phyloP scores from a whole-genome alignment of 2,113 vertebrate species.

The Hippocampus barbouri region DNA sequence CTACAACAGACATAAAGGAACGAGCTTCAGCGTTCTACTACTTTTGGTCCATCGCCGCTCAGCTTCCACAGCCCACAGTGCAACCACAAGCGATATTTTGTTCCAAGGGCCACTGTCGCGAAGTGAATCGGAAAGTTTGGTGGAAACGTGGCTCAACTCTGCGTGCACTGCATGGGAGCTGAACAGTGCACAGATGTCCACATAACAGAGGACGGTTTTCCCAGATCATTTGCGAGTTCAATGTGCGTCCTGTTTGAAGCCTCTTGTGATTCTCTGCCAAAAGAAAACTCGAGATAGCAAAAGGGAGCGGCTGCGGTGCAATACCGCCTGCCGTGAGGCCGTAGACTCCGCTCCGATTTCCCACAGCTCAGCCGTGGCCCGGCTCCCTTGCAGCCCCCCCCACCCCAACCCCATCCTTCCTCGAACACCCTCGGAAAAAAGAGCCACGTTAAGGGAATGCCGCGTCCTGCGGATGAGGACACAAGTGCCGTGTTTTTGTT shows the following conservation, averaged over 20 bases:
- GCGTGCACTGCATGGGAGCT: conserved; percentile 27
- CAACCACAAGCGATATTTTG: too few relatives aligned
- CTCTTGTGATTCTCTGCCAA: conserved; percentile 58
- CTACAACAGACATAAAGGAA: too few relatives aligned
- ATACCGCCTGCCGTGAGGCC: conserved; percentile 63
- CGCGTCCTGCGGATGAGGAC: conserved; percentile 60
- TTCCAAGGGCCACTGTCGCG: too few relatives aligned
- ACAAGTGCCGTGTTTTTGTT: conserved; percentile 66
- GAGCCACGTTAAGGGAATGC: conserved; percentile 52
- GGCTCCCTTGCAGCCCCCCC: conserved; percentile 55
- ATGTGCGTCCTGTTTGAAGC: conserved; percentile 65
- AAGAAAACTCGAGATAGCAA: conserved; percentile 59
- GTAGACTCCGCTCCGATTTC: conserved; percentile 69
- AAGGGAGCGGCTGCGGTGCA: conserved; percentile 28
- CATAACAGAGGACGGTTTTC: conserved; percentile 52
- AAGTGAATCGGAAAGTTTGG: neutral
- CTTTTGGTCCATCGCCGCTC: too few relatives aligned
- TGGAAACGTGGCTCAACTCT: neutral
- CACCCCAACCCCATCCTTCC: conserved; percentile 36
- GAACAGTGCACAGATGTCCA: conserved; percentile 54
- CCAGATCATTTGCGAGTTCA: conserved; percentile 48
- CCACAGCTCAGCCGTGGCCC: conserved; percentile 69
- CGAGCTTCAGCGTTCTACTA: too few relatives aligned
- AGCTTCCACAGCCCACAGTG: too few relatives aligned
- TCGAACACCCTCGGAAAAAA: conserved; percentile 37